These are phyloP conservation scores for Grus americana DNA, from an alignment of 2,113 vertebrate species.

Conservation along the genomic window DNA sequence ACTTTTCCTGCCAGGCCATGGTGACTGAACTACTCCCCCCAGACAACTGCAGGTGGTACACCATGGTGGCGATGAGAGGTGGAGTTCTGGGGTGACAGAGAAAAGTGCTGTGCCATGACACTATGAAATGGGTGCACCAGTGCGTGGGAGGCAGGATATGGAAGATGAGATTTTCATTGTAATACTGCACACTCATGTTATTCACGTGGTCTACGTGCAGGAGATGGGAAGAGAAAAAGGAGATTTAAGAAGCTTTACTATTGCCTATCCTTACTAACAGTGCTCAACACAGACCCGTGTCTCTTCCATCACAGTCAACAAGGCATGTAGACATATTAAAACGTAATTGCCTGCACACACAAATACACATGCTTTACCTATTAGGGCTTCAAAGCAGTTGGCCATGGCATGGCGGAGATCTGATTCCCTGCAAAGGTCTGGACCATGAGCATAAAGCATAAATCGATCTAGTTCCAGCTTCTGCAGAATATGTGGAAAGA, in stretches of 20 bases:
- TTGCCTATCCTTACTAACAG: not conserved
- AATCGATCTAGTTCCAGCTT: slow-evolving; percentile 97
- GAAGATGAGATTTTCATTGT: not conserved
- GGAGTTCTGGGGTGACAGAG: not conserved
- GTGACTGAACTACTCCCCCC: not conserved
- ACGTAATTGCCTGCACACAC: not conserved
- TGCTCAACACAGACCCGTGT: not conserved
- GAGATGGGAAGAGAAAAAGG: not conserved
- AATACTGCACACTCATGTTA: not conserved
- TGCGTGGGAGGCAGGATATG: accelerated
- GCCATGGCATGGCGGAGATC: slow-evolving; percentile 98
- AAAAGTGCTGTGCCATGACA: accelerated
- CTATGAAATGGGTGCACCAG: not conserved
- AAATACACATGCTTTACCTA: slow-evolving; percentile 79
- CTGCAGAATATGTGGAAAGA: slow-evolving; percentile 65
- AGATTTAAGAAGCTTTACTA: not conserved
- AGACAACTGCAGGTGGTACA: not conserved
- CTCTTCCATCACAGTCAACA: not conserved
- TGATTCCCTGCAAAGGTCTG: slow-evolving; percentile 95
- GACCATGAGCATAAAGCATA: slow-evolving; percentile 98
- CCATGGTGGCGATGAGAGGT: accelerated
- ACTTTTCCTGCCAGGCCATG: not conserved
- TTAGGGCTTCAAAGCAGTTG: slow-evolving; percentile 98
- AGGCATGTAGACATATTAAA: accelerated
- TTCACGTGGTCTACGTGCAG: accelerated